These are phyloP conservation scores for Delichon dasypus DNA, from an alignment of 2,797 vertebrate species.

Conservation along the genomic window DNA sequence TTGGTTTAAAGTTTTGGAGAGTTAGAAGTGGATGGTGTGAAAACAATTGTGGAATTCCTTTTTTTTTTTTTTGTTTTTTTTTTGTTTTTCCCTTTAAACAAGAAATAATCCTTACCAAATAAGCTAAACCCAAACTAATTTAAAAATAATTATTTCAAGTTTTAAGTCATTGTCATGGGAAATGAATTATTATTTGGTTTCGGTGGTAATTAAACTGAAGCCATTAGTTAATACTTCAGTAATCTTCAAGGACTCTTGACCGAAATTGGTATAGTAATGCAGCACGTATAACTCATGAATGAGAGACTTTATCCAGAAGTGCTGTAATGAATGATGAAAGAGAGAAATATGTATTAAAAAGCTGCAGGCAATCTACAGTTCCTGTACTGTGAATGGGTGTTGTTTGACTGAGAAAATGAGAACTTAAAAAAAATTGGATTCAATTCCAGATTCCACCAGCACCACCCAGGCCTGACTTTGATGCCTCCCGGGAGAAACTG, in stretches of 20 bases:
- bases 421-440: constrained; percentile 9
- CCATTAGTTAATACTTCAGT: background rate
- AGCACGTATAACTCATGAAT: background rate
- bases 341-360: background rate
- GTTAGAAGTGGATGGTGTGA: background rate
- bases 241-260: background rate
- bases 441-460: constrained; percentile 92
- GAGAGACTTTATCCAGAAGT: background rate
- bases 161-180: background rate
- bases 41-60: background rate
- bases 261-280: background rate
- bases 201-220: background rate
- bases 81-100: background rate
- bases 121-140: background rate
- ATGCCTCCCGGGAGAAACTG: constrained; percentile 96
- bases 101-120: background rate
- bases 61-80: background rate
- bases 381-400: background rate
- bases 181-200: background rate
- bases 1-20: background rate
- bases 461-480: constrained; percentile 95
- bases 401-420: constrained; percentile 13
- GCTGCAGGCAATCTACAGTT: background rate
- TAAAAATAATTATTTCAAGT: background rate
- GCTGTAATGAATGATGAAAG: background rate